A percentile compares a stretch with the other conserved stretches of the same genome.
Conservation (phyloP, 2,797 vertebrate species). For the Pseudopleuronectes americanus region DNA sequence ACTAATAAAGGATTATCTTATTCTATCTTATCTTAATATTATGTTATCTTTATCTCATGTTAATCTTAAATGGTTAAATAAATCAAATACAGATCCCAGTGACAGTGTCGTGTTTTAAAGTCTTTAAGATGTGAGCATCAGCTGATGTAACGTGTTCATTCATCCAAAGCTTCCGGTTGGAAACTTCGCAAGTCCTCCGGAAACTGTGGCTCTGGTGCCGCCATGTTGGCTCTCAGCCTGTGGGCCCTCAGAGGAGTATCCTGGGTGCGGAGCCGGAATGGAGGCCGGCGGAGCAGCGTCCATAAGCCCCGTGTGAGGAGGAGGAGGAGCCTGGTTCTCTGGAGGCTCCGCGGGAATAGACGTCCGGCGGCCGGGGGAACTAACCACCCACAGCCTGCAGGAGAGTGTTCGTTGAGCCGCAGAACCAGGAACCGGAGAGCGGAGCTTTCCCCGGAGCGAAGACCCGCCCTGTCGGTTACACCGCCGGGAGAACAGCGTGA, state of each 20-base stretch:
- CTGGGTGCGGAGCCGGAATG: slow-evolving; percentile 76
- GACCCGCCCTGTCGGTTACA: background rate
- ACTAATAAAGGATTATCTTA: too few species aligned
- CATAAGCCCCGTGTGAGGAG: background rate
- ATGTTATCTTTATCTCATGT: too few species aligned
- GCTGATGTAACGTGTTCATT: background rate
- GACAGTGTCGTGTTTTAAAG: too few species aligned
- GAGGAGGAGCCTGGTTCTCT: slow-evolving; percentile 72
- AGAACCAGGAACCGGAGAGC: slow-evolving; percentile 32
- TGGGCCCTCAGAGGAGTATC: background rate
- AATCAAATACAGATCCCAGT: too few species aligned
- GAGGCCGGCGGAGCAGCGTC: slow-evolving; percentile 43
- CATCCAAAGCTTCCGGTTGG: slow-evolving; percentile 31
- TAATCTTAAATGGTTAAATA: too few species aligned
- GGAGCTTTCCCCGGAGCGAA: slow-evolving; percentile 2
- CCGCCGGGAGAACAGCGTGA: background rate
- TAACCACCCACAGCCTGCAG: slow-evolving; percentile 53
- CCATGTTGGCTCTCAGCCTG: slow-evolving; percentile 82
- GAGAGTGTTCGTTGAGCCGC: slow-evolving; percentile 40
- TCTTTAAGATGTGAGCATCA: too few species aligned
- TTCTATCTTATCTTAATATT: too few species aligned
- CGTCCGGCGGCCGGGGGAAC: slow-evolving; percentile 49
- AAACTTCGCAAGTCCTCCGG: slow-evolving; percentile 20
- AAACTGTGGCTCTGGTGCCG: slow-evolving; percentile 65
- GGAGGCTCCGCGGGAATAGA: slow-evolving; percentile 68